Conservation (phyloP, 2,888 invertebrate genomes). For the Sminthurinus aureus region DNA sequence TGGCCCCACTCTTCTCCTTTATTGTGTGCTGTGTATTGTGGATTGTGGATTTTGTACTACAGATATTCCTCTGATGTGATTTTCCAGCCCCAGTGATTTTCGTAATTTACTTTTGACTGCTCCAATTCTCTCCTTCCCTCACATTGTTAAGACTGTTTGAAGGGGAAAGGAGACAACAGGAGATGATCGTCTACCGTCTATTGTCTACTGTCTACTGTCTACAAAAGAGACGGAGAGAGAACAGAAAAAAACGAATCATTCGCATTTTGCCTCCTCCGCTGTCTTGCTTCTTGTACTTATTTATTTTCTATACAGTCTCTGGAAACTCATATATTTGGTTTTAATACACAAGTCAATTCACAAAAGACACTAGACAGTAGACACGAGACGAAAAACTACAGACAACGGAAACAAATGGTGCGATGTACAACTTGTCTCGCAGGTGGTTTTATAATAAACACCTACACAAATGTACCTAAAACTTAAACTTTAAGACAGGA, state of each 20-base stretch:
- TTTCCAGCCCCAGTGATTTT: slow-evolving; percentile 42
- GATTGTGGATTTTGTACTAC: neutral
- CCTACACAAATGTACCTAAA: too few relatives aligned
- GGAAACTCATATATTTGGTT: neutral
- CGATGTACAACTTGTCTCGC: too few relatives aligned
- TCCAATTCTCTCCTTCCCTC: neutral
- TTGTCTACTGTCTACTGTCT: too few relatives aligned
- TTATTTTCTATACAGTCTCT: neutral
- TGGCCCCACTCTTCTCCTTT: too few relatives aligned
- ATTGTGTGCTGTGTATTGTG: neutral
- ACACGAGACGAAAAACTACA: too few relatives aligned
- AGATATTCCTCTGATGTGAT: slow-evolving; percentile 16
- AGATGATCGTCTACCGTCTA: neutral
- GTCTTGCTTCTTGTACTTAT: too few relatives aligned
- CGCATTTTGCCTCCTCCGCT: neutral
- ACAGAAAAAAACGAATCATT: neutral
- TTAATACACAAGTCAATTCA: neutral
- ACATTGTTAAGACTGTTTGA: slow-evolving; percentile 1
- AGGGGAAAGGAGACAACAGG: neutral
- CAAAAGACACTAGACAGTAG: too few relatives aligned
- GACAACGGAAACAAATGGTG: too few relatives aligned
- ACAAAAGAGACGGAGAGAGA: neutral
- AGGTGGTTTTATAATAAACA: too few relatives aligned
- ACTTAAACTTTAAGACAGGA: too few relatives aligned
- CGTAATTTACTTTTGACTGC: slow-evolving; percentile 42